phyloP scores from a whole-genome alignment of 2,113 vertebrate species.

The Paradoxurus hermaphroditus region DNA sequence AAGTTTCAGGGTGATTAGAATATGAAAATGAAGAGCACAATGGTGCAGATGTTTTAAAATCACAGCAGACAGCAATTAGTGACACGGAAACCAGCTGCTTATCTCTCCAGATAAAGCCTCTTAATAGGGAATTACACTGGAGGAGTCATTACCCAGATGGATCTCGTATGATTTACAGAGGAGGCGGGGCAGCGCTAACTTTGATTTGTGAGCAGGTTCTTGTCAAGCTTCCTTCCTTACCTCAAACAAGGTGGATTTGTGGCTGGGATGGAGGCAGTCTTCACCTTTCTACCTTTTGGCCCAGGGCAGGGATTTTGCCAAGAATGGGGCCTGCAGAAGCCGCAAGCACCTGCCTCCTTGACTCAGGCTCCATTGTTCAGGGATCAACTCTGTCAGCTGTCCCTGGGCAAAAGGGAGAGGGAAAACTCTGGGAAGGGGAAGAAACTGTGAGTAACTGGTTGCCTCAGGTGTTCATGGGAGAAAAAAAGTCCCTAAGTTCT shows the following conservation, averaged over 20 bases:
- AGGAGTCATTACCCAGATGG: conserved; percentile 88
- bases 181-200: conserved; percentile 80
- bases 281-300: conserved; percentile 42
- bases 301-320: background rate
- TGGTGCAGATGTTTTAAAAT: conserved; percentile 91
- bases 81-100: conserved; percentile 90
- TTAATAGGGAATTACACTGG: conserved; percentile 89
- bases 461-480: background rate
- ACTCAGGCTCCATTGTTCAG: conserved; percentile 17
- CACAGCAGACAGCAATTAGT: conserved; percentile 91
- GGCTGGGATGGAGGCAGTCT: background rate
- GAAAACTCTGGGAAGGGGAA: background rate
- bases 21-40: conserved; percentile 89
- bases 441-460: fast-evolving
- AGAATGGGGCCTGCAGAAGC: background rate
- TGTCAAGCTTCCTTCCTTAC: conserved; percentile 57
- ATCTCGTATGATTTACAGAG: conserved; percentile 84
- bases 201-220: conserved; percentile 83
- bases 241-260: conserved; percentile 70
- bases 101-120: conserved; percentile 89
- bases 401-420: background rate
- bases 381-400: conserved; percentile 1
- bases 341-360: background rate
- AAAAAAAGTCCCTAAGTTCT: background rate
- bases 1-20: conserved; percentile 90